phyloP scores from a whole-genome alignment of 2,888 invertebrate genomes.

The Halictus quadricinctus region DNA sequence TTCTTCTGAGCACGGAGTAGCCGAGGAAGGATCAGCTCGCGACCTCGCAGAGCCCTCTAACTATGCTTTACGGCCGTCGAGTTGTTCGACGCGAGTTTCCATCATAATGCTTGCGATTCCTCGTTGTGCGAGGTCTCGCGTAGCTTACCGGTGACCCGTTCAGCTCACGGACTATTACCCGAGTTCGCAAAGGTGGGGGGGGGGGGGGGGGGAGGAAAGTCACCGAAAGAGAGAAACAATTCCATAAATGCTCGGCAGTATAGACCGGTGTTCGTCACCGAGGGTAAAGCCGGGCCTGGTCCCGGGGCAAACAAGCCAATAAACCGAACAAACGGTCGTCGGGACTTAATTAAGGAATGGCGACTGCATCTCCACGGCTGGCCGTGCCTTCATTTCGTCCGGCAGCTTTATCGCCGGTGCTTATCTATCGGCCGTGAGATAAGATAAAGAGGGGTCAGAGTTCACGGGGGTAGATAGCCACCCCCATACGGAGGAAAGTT shows the following conservation, averaged over 20 bases:
- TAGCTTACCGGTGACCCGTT: background rate
- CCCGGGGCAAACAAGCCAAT: conserved; percentile 69
- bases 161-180: conserved; percentile 8
- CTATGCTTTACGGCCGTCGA: background rate
- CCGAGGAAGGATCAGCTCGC: background rate
- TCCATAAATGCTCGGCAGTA: conserved; percentile 39
- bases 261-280: conserved; percentile 23
- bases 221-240: conserved; percentile 28
- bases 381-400: conserved; percentile 67
- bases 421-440: conserved; percentile 78
- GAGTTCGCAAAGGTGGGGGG: background rate
- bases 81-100: conserved; percentile 18
- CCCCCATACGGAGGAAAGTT: conserved; percentile 70
- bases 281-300: conserved; percentile 41
- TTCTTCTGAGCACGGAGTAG: background rate
- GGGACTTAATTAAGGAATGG: conserved; percentile 80
- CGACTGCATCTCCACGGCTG: conserved; percentile 69
- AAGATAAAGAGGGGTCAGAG: conserved; percentile 68
- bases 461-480: conserved; percentile 69
- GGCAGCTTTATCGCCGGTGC: conserved; percentile 67
- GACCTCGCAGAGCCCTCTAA: background rate
- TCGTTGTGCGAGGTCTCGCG: conserved; percentile 4
- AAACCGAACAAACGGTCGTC: conserved; percentile 68
- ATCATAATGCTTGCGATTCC: conserved; percentile 15
- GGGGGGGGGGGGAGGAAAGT: too few relatives aligned